Base-by-base conservation (phyloP, 2,797 vertebrate species). In the Acanthornis magna region DNA sequence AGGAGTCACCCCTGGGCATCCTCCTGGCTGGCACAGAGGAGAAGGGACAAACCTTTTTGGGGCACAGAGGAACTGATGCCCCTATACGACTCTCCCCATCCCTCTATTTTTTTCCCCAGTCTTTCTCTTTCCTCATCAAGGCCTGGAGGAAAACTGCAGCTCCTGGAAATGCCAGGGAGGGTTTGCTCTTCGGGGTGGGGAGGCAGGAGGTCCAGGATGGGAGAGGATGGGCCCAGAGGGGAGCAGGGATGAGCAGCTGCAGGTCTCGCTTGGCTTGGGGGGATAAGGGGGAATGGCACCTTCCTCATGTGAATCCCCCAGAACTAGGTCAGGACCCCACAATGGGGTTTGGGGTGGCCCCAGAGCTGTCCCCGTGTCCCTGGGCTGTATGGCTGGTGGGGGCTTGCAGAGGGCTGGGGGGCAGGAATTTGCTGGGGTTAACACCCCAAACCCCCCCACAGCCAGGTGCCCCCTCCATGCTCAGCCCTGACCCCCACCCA, bases 371-470 rank as follows among this genome's bases (percentile, higher is more conserved):
- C 23, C 38, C 2, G 0, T 5, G 16, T 43, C 53, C 42, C 34
- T 14, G 42, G 2, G 13, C 1, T 16, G 3, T 4, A 10, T 1
- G 43, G 14, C 30, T 6, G 12, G 7, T 1, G 7, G 5, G n/a
- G 36, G 18, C 13, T 45, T 43, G 50, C 10, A 20, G 18, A 73
- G 53, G 17, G 9, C 4, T 4, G 55, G 48, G 32, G 22, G 16
- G 7, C 51, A n/a, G 74, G 32, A 20, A 1, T 27, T 36, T 26
- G 10, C 30, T 48, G 53, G 9, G 29, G 7, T 38, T 38, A 54
- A 50, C 26, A 30, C 48, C 71, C 45, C n/a, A 53, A 7, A 0
- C 4, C 2, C 25, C 7, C 19, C 15, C 3, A n/a, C 9, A 21
- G n/a, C 13, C 40, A 3, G 1, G 1, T 16, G 19, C 22, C 15